A percentile compares a stretch with the other conserved stretches of the same genome.
Evolutionary conservation across 1,140 invertebrate species (phyloP).

Genomic region (Pogonognathellus flavescens): DNA sequence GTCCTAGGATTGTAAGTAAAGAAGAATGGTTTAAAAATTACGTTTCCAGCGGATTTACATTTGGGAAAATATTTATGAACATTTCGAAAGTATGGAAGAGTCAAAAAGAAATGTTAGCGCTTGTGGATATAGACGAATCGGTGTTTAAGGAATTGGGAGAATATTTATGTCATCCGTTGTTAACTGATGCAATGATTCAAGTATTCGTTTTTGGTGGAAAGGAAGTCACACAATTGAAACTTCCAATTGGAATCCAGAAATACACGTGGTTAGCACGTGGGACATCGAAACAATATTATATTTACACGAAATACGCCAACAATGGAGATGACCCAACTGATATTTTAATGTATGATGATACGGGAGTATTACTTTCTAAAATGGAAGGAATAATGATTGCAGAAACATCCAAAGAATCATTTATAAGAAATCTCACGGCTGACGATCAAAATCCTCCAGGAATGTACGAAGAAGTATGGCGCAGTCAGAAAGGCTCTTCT

Average conservation of each 20-base stretch:
- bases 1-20: no score
- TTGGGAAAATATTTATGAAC: slow-evolving; percentile 48
- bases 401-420: no score
- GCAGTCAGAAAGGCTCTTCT: no score
- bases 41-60: slow-evolving; percentile 4
- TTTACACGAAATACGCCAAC: no score
- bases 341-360: no score
- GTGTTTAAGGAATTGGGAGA: neutral
- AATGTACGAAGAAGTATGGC: no score
- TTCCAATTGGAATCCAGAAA: slow-evolving; percentile 51
- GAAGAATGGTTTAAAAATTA: slow-evolving; percentile 25
- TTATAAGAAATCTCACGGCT: no score
- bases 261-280: slow-evolving; percentile 13
- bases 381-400: no score
- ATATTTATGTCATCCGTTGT: slow-evolving; percentile 54
- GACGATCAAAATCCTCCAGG: no score
- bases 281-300: no score
- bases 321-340: no score
- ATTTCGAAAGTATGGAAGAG: neutral
- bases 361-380: no score
- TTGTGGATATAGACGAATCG: neutral
- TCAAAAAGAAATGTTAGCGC: neutral
- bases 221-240: neutral
- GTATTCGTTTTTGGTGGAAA: neutral
- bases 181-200: slow-evolving; percentile 57